Percentiles rank a stretch among this genome's conserved stretches.
Conservation (phyloP, 2,797 vertebrate species). For the Squalus acanthias region DNA sequence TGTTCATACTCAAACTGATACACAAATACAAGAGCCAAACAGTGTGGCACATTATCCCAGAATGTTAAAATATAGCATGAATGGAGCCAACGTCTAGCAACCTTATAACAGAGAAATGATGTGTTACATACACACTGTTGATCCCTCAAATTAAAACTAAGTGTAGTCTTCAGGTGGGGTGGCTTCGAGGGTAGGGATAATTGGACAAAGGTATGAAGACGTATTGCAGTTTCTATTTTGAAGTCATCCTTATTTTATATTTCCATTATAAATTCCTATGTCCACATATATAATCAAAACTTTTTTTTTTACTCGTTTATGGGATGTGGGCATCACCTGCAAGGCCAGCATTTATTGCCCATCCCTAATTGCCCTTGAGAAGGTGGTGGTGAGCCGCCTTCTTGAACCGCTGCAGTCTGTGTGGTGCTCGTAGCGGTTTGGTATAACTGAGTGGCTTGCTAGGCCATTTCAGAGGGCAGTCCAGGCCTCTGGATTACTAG, state of each 20-base stretch:
- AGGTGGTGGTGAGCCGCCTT: no score
- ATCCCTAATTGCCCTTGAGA: no score
- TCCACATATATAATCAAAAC: not conserved
- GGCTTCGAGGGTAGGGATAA: not conserved
- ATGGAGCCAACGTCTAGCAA: not conserved
- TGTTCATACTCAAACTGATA: not conserved
- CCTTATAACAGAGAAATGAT: not conserved
- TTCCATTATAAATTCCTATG: not conserved
- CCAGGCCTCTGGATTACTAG: no score
- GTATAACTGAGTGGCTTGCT: no score
- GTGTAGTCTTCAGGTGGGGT: not conserved
- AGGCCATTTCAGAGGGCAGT: no score
- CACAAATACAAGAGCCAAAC: not conserved
- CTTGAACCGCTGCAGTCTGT: no score
- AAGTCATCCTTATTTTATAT: not conserved
- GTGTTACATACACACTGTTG: not conserved
- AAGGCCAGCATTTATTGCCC: no score
- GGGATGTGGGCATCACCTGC: no score
- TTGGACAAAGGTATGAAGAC: not conserved
- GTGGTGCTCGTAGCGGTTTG: no score
- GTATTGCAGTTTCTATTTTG: not conserved
- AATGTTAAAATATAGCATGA: not conserved
- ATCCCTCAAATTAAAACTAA: not conserved
- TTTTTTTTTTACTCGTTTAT: no score
- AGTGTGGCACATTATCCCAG: not conserved